Percentiles rank a stretch among this genome's conserved stretches.
phyloP scores from a whole-genome alignment of 2,888 invertebrate genomes.

The Xylocampa areola region DNA sequence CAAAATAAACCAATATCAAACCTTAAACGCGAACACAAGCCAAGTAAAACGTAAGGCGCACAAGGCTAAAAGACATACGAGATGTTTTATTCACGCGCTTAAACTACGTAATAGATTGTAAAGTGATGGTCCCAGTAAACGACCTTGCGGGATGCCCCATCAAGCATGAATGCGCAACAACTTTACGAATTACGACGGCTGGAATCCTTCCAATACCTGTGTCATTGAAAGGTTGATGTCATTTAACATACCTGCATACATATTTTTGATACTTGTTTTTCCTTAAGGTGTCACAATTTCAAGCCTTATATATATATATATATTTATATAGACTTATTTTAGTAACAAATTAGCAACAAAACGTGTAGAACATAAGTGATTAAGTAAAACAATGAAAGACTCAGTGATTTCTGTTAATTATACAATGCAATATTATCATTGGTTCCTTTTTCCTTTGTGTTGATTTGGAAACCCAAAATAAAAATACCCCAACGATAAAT shows the following conservation, averaged over 20 bases:
- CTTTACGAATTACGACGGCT: constrained; percentile 32
- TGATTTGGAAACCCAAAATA: too few relatives aligned
- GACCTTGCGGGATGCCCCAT: constrained; percentile 78
- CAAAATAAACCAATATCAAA: constrained; percentile 1
- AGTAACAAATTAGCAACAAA: background rate
- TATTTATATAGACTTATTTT: background rate
- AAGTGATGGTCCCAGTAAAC: constrained; percentile 61
- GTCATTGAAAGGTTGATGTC: constrained; percentile 49
- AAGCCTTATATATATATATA: constrained; percentile 8
- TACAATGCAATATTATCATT: too few relatives aligned
- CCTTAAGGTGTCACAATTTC: constrained; percentile 19
- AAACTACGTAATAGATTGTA: constrained; percentile 38
- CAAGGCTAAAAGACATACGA: constrained; percentile 28
- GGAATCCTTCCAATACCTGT: constrained; percentile 73
- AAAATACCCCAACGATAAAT: background rate
- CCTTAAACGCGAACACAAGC: constrained; percentile 6
- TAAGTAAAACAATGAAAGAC: too few relatives aligned
- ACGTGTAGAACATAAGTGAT: constrained; percentile 24
- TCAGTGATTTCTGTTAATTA: too few relatives aligned
- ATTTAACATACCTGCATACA: constrained; percentile 23
- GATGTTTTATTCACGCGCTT: constrained; percentile 16
- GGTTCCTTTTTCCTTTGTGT: too few relatives aligned
- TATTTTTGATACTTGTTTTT: constrained; percentile 24
- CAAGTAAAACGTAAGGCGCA: constrained; percentile 14
- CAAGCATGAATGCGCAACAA: constrained; percentile 65